Conservation (phyloP, 2,888 invertebrate species). For the Lycocerus yunnanus region DNA sequence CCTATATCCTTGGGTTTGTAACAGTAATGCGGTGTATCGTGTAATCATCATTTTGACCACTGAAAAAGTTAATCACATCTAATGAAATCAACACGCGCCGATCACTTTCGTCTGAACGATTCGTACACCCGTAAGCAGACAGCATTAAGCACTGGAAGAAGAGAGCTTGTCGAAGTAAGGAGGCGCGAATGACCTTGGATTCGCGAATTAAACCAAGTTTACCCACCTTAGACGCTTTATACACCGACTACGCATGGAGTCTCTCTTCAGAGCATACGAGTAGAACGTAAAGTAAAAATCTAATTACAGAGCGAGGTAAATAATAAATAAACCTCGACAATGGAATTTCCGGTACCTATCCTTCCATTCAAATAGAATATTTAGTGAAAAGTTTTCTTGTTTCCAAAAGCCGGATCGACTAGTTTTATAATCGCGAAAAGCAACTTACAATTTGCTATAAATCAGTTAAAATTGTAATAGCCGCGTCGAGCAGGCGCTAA, state of each 20-base stretch:
- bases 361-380: background rate
- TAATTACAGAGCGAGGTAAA: background rate
- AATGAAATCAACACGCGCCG: background rate
- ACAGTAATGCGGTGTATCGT: conserved; percentile 69
- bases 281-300: background rate
- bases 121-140: conserved; percentile 4
- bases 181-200: conserved; percentile 35
- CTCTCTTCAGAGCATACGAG: background rate
- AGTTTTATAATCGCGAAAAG: conserved; percentile 34
- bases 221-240: conserved; percentile 34
- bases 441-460: conserved; percentile 34
- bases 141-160: conserved; percentile 29
- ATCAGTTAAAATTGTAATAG: conserved; percentile 33
- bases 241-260: background rate
- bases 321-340: background rate
- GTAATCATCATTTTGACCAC: conserved; percentile 66
- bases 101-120: background rate
- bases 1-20: conserved; percentile 64
- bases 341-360: conserved; percentile 19
- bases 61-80: background rate
- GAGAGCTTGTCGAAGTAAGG: conserved; percentile 30
- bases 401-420: conserved; percentile 19
- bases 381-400: conserved; percentile 13
- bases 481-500: conserved; percentile 30
- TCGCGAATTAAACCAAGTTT: conserved; percentile 38